phyloP scores from a whole-genome alignment of 2,797 vertebrate genomes.

The Aphelocoma californica region DNA sequence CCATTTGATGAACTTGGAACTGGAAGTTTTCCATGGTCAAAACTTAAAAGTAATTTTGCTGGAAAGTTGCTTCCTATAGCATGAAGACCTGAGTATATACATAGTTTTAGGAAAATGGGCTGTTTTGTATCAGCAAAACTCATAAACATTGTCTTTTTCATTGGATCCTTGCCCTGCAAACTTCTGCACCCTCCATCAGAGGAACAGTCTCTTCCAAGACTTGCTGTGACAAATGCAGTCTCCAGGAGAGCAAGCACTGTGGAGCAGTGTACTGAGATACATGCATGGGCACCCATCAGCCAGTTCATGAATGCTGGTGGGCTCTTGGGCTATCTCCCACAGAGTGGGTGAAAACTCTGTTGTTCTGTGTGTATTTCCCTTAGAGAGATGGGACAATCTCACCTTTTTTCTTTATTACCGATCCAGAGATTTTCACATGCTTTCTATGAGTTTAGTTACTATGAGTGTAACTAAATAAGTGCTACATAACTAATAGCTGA shows the following conservation, averaged over 20 bases:
- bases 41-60: not conserved
- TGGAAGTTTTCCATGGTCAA: not conserved
- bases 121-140: not conserved
- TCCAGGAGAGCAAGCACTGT: not conserved
- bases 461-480: not conserved
- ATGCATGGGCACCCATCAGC: not conserved
- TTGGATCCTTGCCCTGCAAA: not conserved
- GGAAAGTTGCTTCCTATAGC: not conserved
- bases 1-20: not conserved
- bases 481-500: not conserved
- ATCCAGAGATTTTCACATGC: not conserved
- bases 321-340: not conserved
- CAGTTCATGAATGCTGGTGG: not conserved
- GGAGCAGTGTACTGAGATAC: not conserved
- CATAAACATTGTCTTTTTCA: not conserved
- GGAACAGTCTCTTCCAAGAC: not conserved
- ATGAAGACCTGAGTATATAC: not conserved
- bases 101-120: not conserved
- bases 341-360: fast-evolving
- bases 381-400: not conserved
- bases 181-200: not conserved
- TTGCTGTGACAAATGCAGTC: not conserved
- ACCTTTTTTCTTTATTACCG: not conserved
- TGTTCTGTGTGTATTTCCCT: not conserved
- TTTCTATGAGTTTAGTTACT: not conserved